Conservation (phyloP, 2,888 invertebrate genomes). For the Drosophila anceps region DNA sequence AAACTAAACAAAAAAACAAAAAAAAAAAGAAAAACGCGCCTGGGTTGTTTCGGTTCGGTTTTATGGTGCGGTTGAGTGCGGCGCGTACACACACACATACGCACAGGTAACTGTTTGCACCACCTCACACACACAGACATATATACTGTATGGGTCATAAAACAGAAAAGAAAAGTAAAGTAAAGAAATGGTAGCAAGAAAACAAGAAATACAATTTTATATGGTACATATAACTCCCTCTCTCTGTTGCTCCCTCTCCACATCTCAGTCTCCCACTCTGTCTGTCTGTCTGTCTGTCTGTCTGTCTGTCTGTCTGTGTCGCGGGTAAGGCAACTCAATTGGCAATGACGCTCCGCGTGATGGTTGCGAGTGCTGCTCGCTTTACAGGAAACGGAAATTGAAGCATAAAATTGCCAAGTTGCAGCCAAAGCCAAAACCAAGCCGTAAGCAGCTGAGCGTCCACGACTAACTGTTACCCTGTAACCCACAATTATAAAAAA, state of each 20-base stretch:
- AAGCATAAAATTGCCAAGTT: constrained; percentile 79
- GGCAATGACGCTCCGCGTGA: constrained; percentile 65
- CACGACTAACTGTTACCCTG: not conserved
- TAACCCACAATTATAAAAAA: not conserved
- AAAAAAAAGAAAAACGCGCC: not conserved
- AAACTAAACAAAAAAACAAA: constrained; percentile 64
- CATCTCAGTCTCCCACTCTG: not conserved
- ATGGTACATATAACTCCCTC: constrained; percentile 32
- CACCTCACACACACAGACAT: constrained; percentile 7
- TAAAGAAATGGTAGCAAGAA: constrained; percentile 23
- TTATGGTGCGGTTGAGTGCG: constrained; percentile 65
- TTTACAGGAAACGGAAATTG: constrained; percentile 76
- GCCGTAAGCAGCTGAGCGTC: not conserved
- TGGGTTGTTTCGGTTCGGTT: constrained; percentile 23
- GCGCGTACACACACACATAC: constrained; percentile 12
- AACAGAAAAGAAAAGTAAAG: constrained; percentile 39
- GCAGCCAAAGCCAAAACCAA: constrained; percentile 42
- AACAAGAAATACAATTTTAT: constrained; percentile 51
- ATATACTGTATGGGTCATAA: constrained; percentile 30
- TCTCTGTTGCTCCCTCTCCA: not conserved
- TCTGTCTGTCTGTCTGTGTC: constrained; percentile 20
- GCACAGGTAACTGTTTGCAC: constrained; percentile 34
- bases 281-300: not conserved
- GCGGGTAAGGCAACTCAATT: constrained; percentile 59
- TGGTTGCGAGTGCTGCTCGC: constrained; percentile 47